phyloP scores from a whole-genome alignment of 2,113 vertebrate species.

The Platichthys flesus region DNA sequence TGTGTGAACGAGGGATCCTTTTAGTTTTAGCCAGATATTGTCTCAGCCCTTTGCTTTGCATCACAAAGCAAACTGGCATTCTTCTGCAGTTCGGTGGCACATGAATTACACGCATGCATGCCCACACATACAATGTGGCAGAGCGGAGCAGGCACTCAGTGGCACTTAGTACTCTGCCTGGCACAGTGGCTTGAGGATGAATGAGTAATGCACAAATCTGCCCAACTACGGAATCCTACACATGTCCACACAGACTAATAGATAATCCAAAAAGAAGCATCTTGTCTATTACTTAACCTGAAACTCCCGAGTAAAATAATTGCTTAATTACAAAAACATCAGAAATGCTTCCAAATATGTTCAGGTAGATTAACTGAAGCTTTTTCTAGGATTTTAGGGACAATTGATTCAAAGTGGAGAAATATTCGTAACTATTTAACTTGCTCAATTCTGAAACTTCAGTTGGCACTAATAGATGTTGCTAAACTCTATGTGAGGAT shows the following conservation, averaged over 20 bases:
- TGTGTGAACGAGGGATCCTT: neutral
- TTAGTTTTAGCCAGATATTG: slow-evolving; percentile 8
- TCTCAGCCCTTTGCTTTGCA: slow-evolving; percentile 12
- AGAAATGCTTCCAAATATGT: neutral
- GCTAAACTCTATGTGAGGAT: neutral
- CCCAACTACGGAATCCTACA: slow-evolving; percentile 65
- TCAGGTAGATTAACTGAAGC: neutral
- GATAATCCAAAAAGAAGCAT: slow-evolving; percentile 26
- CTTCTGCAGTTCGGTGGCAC: slow-evolving; percentile 27
- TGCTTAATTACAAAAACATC: neutral
- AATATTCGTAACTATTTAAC: neutral
- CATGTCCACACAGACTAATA: slow-evolving; percentile 35
- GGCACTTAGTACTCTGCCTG: slow-evolving; percentile 44
- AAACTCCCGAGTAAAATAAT: slow-evolving; percentile 2
- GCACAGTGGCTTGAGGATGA: slow-evolving; percentile 60
- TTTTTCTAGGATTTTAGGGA: neutral
- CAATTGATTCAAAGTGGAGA: neutral
- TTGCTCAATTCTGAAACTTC: neutral
- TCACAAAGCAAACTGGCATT: slow-evolving; percentile 28
- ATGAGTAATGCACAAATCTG: slow-evolving; percentile 77
- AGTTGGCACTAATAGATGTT: neutral
- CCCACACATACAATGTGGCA: slow-evolving; percentile 63
- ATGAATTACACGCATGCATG: slow-evolving; percentile 60
- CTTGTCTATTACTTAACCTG: slow-evolving; percentile 15
- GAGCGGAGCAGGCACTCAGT: slow-evolving; percentile 56